Conservation (phyloP, 2,797 vertebrate genomes). For the Scleropages formosus region DNA sequence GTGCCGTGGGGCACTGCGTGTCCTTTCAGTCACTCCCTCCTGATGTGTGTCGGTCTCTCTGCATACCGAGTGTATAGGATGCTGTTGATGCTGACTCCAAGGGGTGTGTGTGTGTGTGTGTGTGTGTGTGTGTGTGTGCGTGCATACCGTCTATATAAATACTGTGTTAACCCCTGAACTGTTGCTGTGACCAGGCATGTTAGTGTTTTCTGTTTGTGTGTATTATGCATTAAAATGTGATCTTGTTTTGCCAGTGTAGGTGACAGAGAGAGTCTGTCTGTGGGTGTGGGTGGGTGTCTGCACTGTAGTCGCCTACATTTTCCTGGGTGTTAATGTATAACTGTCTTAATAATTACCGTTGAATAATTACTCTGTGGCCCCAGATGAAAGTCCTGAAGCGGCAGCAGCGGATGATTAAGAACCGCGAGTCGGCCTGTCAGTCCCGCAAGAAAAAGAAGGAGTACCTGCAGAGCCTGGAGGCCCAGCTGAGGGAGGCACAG, state of each 20-base stretch:
- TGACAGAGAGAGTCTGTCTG: not conserved
- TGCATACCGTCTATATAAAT: no score
- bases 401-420: conserved; percentile 94
- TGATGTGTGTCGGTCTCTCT: not conserved
- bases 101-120: not conserved
- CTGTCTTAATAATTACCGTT: not conserved
- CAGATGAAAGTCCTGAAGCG: conserved; percentile 87
- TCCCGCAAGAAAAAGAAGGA: conserved; percentile 91
- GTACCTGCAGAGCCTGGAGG: conserved; percentile 85
- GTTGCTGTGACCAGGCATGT: no score
- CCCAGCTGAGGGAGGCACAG: conserved; percentile 76
- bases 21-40: not conserved
- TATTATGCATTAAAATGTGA: no score
- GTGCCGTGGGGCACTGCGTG: not conserved
- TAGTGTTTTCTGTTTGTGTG: no score
- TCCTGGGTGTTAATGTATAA: not conserved
- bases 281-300: not conserved
- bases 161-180: no score
- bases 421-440: conserved; percentile 87
- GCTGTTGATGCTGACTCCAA: not conserved
- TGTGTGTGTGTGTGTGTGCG: not conserved
- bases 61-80: not conserved
- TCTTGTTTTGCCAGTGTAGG: no score
- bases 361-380: no score
- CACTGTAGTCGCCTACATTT: not conserved